Base-by-base conservation (phyloP, 2,888 invertebrate genomes). In the Eupeodes latifasciatus region DNA sequence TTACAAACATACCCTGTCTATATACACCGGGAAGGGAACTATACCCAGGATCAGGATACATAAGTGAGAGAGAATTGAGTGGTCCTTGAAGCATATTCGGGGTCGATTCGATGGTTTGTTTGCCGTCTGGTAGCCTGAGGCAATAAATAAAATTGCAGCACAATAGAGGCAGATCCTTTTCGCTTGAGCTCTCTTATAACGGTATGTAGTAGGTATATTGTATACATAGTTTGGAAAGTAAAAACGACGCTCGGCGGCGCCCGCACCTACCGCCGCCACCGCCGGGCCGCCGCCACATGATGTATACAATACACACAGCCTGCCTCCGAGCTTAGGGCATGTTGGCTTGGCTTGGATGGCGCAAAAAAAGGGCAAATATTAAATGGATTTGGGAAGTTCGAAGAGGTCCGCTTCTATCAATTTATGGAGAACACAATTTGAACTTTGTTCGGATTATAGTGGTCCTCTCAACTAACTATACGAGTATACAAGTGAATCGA, bases 41-140 rank as follows among this genome's bases (percentile, higher is more conserved):
- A 14, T 40, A 44, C 55, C 5, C 40, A 51, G 85, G 57, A 55
- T 19, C 55, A 59, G 59, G 59, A 34, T 59, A 71, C 36, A 71
- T 76, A 71, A 76, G 83, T 80, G 74, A 75, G 82, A 71, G 82
- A 61, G 82, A 87, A 83, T 80, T 83, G 87, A 83, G 79, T 83
- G 80, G 75, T 76, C 80, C 87, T 83, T 76, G 83, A 87, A 87
- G 80, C 83, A 80, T 80, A 87, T 87, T 87, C 62, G 72, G 87
- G 87, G 87, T 87, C 83, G 87, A 80, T 77, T 87, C 87, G 76
- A 87, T 83, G 83, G 87, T 77, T 83, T 87, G 83, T 84, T 87
- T 87, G 87, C 84, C 83, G 87, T 87, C 87, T 87, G 80, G 76
- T 83, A 83, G 87, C 87, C 84, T 72, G 9, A 53, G 51, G 87